Percentiles rank a stretch among this genome's conserved stretches.
Conservation (phyloP, 23 tunicate genomes). For the Halocynthia roretzi region DNA sequence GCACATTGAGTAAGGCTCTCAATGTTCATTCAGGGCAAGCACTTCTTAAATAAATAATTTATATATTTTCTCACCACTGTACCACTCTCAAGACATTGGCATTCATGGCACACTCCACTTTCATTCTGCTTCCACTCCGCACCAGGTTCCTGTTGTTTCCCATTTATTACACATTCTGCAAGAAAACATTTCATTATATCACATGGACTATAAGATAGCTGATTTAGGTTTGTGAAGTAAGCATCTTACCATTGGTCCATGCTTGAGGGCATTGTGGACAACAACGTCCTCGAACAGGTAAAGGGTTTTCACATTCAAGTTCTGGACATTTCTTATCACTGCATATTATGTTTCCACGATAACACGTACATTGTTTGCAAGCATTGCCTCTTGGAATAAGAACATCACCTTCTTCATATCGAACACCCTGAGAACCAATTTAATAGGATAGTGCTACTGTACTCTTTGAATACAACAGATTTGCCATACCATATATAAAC, state of each 20-base stretch:
- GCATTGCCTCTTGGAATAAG: slow-evolving; percentile 36
- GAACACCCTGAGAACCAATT: slow-evolving; percentile 29
- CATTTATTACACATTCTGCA: slow-evolving; percentile 41
- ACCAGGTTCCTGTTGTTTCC: slow-evolving; percentile 31
- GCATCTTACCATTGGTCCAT: slow-evolving; percentile 26
- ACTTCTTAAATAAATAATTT: not conserved
- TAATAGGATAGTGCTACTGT: not conserved
- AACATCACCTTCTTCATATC: slow-evolving; percentile 37
- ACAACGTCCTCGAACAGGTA: slow-evolving; percentile 30
- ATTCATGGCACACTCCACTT: slow-evolving; percentile 40
- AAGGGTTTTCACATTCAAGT: slow-evolving; percentile 46
- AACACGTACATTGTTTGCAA: slow-evolving; percentile 60
- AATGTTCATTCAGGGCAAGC: not conserved
- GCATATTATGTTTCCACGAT: slow-evolving; percentile 48
- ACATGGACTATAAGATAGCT: not conserved
- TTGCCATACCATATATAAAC: slow-evolving; percentile 34
- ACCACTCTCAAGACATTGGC: slow-evolving; percentile 47
- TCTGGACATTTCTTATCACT: slow-evolving; percentile 36
- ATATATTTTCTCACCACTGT: slow-evolving; percentile 22
- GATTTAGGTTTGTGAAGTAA: not conserved
- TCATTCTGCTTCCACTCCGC: slow-evolving; percentile 38
- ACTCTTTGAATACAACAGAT: not conserved
- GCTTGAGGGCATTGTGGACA: slow-evolving; percentile 60
- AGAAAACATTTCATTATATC: not conserved
- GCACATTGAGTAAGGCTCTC: not conserved